Conservation (phyloP, 2,888 invertebrate genomes). For the Cremastobaeus sp. region DNA sequence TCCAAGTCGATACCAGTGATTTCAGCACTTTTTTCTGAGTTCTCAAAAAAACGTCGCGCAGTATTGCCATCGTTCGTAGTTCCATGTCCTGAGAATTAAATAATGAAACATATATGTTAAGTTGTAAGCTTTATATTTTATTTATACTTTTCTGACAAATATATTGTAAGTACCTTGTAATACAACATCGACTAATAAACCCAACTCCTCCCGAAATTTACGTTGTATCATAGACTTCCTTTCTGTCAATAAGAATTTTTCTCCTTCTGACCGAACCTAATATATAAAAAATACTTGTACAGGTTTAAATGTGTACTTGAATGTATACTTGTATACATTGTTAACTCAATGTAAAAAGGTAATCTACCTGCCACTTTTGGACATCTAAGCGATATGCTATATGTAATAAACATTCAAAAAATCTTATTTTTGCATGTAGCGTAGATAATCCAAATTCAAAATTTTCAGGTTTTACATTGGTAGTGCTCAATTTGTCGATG, state of each 20-base stretch:
- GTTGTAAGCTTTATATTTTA: too few relatives aligned
- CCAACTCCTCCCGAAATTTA: too few relatives aligned
- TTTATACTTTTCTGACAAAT: background rate
- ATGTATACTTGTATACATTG: too few relatives aligned
- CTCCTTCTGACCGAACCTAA: too few relatives aligned
- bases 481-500: background rate
- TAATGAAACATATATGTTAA: background rate
- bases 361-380: slow-evolving; percentile 33
- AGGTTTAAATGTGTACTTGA: too few relatives aligned
- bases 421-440: slow-evolving; percentile 23
- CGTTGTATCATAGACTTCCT: too few relatives aligned
- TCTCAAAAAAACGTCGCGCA: slow-evolving; percentile 26
- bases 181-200: background rate
- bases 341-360: too few relatives aligned
- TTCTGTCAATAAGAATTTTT: too few relatives aligned
- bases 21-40: slow-evolving; percentile 19
- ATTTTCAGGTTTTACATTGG: too few relatives aligned
- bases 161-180: background rate
- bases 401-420: slow-evolving; percentile 32
- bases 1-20: slow-evolving; percentile 27
- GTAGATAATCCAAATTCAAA: slow-evolving; percentile 20
- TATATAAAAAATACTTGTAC: too few relatives aligned
- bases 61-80: slow-evolving; percentile 36
- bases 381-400: slow-evolving; percentile 27
- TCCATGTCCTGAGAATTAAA: slow-evolving; percentile 12